Evolutionary conservation across 2,797 vertebrate genomes (phyloP).

Genomic region (Florisuga fusca): DNA sequence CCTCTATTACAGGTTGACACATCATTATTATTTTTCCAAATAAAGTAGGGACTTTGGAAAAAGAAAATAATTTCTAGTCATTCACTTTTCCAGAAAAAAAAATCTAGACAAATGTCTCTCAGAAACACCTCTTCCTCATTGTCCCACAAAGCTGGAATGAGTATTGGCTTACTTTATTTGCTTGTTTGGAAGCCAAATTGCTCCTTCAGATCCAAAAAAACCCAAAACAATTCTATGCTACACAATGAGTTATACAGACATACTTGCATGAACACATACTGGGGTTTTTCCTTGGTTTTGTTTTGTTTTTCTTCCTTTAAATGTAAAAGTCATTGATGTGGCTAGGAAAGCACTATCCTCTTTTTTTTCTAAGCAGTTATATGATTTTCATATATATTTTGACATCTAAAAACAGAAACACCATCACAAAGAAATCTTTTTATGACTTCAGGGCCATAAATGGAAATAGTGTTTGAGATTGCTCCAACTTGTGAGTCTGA

Average conservation of each 20-base stretch:
- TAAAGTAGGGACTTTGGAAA: background rate
- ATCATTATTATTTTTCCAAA: background rate
- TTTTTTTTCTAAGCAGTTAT: background rate
- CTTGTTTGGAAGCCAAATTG: background rate
- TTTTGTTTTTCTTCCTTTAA: background rate
- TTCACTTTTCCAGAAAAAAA: background rate
- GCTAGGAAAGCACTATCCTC: background rate
- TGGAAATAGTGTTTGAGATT: background rate
- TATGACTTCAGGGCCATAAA: background rate
- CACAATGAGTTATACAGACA: background rate
- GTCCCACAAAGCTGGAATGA: background rate
- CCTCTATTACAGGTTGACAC: background rate
- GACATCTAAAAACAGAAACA: background rate
- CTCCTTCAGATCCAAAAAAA: background rate
- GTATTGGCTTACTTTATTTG: background rate
- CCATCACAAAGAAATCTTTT: background rate
- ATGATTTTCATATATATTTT: background rate
- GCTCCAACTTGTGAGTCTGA: background rate
- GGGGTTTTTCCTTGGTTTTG: background rate
- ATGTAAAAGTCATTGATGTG: background rate
- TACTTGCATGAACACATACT: background rate
- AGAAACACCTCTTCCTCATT: background rate
- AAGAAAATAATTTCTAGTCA: background rate
- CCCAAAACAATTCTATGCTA: background rate
- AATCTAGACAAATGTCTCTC: background rate